Conservation (phyloP, 2,797 vertebrate genomes). For the Rhabdophis nuchalis region DNA sequence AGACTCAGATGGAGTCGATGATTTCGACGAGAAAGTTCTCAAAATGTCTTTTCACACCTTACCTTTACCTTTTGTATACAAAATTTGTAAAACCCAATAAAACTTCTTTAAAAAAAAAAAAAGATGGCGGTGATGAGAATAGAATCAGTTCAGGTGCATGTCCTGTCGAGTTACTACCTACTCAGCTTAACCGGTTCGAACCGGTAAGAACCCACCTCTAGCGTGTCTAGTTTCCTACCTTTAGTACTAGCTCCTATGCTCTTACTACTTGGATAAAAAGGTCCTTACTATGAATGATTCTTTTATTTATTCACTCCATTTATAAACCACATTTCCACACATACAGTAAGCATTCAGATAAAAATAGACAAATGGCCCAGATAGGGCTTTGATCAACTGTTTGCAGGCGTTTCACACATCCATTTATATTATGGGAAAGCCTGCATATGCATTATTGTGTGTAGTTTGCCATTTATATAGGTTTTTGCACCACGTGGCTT, state of each 20-base stretch:
- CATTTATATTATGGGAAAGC: not conserved
- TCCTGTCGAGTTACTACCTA: too few relatives aligned
- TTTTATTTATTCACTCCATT: not conserved
- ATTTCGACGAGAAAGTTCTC: too few relatives aligned
- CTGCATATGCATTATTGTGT: not conserved
- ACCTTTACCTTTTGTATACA: too few relatives aligned
- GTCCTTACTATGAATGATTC: not conserved
- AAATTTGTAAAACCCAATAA: too few relatives aligned
- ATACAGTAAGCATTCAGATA: not conserved
- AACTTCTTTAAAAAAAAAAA: too few relatives aligned
- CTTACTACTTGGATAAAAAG: not conserved
- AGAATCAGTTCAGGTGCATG: too few relatives aligned
- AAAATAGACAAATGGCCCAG: not conserved
- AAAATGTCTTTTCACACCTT: too few relatives aligned
- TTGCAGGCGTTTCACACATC: not conserved
- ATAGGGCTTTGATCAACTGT: not conserved
- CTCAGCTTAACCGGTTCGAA: too few relatives aligned
- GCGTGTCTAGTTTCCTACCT: not conserved
- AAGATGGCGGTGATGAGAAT: too few relatives aligned
- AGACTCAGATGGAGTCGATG: too few relatives aligned
- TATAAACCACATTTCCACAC: not conserved
- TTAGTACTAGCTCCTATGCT: not conserved
- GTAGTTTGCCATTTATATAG: not conserved
- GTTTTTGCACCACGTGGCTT: not conserved
- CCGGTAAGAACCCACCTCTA: too few relatives aligned